Evolutionary conservation across 1,140 invertebrate species (phyloP), one percentile per base, ranked within the genome.

Genomic region (Thaumetopoea pityocampa): DNA sequence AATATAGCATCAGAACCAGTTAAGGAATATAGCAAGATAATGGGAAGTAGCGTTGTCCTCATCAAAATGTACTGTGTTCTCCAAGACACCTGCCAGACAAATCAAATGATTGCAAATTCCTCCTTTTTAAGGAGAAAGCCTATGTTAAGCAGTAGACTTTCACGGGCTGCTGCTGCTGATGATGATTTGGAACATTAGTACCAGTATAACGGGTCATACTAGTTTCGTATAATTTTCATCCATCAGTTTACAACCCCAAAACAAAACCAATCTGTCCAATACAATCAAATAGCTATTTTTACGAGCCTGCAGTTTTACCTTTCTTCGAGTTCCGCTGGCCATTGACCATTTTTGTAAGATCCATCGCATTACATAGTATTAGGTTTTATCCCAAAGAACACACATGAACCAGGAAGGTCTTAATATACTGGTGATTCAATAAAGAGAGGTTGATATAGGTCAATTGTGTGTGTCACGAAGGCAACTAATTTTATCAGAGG

Each of bases 401-500:
- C 18, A 14, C 30, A 29, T 19, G 33, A 38, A 10, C 8, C 33
- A 16, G 20, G 8, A 26, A 35, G 54, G 38, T 52, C 51, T 18
- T 22, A 12, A 36, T 41, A 54, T 6, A 33, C 26, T 42, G 44
- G 51, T 48, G 35, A 49, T 53, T 46, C 41, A 44, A 61, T 60
- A 61, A 47, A 49, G 62, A 49, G 35, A 57, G 46, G 42, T n/a
- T 58, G 48, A 60, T 60, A 59, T 61, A 53, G 63, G 60, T 71
- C 65, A 63, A 66, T 66, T 47, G 60, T 54, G 50, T 63, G 55
- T 65, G 59, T 55, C 60, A 68, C 58, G 61, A 54, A 56, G 51
- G 47, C 40, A 51, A 23, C 34, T 52, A 52, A 52, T 52, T 46
- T 28, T 27, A 19, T 49, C 32, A 36, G 33, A 27, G 41, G 52